phyloP scores from a whole-genome alignment of 2,113 vertebrate species.

The Coreoperca whiteheadi region DNA sequence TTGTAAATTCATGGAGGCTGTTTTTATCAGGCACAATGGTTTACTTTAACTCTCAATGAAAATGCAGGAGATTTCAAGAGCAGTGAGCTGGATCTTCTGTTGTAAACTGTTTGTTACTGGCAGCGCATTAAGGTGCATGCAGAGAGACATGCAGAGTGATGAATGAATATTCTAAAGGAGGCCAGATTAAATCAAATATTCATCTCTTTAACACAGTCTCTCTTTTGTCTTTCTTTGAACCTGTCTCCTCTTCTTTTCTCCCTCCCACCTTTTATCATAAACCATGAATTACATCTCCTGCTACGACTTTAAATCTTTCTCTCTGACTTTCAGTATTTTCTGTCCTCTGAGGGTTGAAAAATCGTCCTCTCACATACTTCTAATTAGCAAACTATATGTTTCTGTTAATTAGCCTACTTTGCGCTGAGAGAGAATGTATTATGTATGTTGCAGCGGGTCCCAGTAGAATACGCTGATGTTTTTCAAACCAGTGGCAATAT shows the following conservation, averaged over 20 bases:
- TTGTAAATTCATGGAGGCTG: background rate
- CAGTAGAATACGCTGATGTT: constrained; percentile 45
- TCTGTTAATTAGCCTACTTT: constrained; percentile 62
- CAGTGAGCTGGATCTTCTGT: constrained; percentile 1
- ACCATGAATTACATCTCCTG: constrained; percentile 34
- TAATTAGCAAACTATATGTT: constrained; percentile 53
- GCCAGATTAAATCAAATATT: constrained; percentile 58
- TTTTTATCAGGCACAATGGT: background rate
- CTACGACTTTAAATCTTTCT: constrained; percentile 16
- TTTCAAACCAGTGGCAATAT: constrained; percentile 30
- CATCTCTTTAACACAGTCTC: constrained; percentile 24
- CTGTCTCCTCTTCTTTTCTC: background rate
- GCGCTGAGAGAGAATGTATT: constrained; percentile 55
- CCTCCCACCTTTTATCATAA: constrained; percentile 3
- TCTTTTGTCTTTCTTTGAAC: constrained; percentile 41
- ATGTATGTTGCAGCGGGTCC: constrained; percentile 59
- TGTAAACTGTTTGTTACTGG: background rate
- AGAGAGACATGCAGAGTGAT: constrained; percentile 24
- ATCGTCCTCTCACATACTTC: background rate
- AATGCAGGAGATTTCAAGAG: constrained; percentile 8
- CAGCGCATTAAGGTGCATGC: background rate
- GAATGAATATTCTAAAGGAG: constrained; percentile 49
- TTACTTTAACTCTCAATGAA: background rate
- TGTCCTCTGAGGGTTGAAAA: constrained; percentile 30
- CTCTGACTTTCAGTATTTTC: background rate